A percentile compares a stretch with the other conserved stretches of the same genome.
These are phyloP conservation scores for Grus americana DNA, from an alignment of 2,113 vertebrate species.

Conservation along the genomic window DNA sequence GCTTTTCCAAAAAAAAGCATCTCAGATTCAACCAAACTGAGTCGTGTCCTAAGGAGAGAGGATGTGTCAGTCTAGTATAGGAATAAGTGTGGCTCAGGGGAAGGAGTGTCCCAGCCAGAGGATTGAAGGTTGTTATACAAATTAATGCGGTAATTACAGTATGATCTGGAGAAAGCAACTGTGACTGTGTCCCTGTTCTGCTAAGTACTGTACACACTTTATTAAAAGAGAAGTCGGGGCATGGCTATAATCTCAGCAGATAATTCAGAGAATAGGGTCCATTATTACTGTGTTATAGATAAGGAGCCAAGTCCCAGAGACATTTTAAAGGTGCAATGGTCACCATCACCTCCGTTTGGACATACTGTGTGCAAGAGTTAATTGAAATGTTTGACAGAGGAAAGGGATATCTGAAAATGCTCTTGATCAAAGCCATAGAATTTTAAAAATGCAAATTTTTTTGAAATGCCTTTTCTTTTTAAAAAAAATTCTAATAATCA, in stretches of 20 bases:
- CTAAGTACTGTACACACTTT: neutral
- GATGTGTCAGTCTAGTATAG: neutral
- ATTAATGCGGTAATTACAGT: constrained; percentile 67
- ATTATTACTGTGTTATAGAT: neutral
- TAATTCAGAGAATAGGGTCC: neutral
- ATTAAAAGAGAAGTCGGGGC: neutral
- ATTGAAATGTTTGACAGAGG: neutral
- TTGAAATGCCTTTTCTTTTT: neutral
- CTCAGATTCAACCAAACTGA: neutral
- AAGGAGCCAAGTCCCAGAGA: neutral
- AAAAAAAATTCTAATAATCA: neutral
- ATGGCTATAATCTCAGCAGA: constrained; percentile 25
- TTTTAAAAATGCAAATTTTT: neutral
- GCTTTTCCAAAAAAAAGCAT: neutral
- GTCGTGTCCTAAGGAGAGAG: neutral
- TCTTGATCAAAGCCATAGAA: neutral
- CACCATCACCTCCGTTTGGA: neutral
- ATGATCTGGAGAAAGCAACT: constrained; percentile 66
- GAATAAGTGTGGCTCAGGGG: constrained; percentile 37
- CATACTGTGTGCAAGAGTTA: neutral
- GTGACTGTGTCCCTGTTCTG: constrained; percentile 40
- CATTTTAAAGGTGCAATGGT: neutral
- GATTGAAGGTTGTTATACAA: constrained; percentile 64
- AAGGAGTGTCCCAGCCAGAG: constrained; percentile 38
- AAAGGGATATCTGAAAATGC: neutral